A percentile compares a stretch with the other conserved stretches of the same genome.
Conservation (phyloP, 2,888 invertebrate genomes). For the Synanthedon vespiformis region DNA sequence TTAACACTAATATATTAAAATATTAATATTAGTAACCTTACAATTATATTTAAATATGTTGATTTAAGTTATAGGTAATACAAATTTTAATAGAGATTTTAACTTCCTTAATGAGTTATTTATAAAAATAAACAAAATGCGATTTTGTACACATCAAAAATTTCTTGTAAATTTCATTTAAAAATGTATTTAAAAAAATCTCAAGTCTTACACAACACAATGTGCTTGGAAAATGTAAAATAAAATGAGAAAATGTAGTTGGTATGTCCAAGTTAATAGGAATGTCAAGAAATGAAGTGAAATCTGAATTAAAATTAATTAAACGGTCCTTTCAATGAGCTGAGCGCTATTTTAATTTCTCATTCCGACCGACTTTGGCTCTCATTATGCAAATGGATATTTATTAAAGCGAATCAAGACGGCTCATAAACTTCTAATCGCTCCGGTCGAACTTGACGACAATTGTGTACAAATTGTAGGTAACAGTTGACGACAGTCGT, state of each 20-base stretch:
- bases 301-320: constrained; percentile 27
- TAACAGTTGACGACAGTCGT: constrained; percentile 32
- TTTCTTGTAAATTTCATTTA: no score
- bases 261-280: neutral
- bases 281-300: neutral
- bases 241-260: neutral
- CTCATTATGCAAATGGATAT: constrained; percentile 32
- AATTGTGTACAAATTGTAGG: constrained; percentile 19
- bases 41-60: no score
- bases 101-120: no score
- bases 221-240: neutral
- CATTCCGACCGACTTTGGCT: constrained; percentile 24
- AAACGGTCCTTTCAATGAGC: constrained; percentile 22
- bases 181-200: no score
- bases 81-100: no score
- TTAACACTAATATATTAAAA: no score
- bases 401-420: constrained; percentile 20
- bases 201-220: no score
- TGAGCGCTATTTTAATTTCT: constrained; percentile 21
- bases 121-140: no score
- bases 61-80: no score
- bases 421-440: constrained; percentile 2
- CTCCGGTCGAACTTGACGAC: constrained; percentile 1
- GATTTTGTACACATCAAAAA: no score
- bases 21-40: no score